Evolutionary conservation across 2,888 invertebrate genomes (phyloP), one percentile per base, ranked within the genome.

Genomic region (Anarsia innoxiella): DNA sequence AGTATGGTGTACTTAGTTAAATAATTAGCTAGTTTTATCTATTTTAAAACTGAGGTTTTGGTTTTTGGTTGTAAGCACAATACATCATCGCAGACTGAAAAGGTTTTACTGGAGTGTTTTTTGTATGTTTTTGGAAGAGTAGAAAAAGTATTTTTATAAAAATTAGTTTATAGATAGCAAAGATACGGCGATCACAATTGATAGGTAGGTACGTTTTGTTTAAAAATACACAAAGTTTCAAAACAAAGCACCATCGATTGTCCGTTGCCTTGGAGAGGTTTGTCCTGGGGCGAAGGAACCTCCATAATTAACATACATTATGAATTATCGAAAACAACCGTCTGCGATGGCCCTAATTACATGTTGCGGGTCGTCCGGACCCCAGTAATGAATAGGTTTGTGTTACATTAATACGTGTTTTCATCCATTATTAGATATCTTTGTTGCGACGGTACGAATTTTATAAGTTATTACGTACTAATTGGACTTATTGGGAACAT

Each of bases 221-320:
- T n/a, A n/a, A n/a, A n/a, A n/a, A n/a, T n/a, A n/a, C n/a, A n/a
- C 19, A 19, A 11, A 13, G 26, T 26, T 14, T 26, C 34, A 16
- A 35, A 19, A 19, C 28, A 28, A 28, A 35, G 8, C 28, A 9
- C n/a, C n/a, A 27, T 15, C 16, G 35, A 28, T 34, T 4, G 49
- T 45, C 48, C 47, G 45, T 38, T 45, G 37, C 41, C 44, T 36
- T 33, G 39, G 37, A 45, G 42, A 16, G 45, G 48, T 41, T 39
- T 58, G 67, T 66, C 80, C 72, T 63, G 70, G 49, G 78, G 80
- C 73, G 50, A 61, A 58, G 55, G 53, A 43, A 49, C 68, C 72
- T 59, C 78, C 78, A 74, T 82, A 79, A 83, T 83, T 83, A 83
- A 72, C 80, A 76, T 82, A 72, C 78, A 82, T 83, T 83, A 80